These are phyloP conservation scores for Lophotis ruficrista DNA, from an alignment of 2,113 vertebrate species.

Conservation along the genomic window DNA sequence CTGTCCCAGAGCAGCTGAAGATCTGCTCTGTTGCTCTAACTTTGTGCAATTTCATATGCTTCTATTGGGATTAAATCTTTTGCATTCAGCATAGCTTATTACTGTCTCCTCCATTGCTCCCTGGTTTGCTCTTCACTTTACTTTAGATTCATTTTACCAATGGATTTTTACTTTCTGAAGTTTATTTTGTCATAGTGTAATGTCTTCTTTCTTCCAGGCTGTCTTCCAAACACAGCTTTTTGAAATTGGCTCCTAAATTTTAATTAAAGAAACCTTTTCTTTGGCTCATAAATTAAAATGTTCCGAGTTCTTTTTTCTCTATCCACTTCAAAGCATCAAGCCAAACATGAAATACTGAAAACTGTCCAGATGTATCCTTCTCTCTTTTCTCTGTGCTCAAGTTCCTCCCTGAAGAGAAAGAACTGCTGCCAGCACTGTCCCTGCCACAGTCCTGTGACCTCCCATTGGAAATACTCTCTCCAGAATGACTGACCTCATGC, in stretches of 20 bases:
- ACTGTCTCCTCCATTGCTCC: background rate
- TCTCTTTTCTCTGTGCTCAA: background rate
- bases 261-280: constrained; percentile 67
- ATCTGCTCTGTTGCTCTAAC: background rate
- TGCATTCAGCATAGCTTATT: background rate
- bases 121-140: background rate
- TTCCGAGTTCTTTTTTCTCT: constrained; percentile 3
- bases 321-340: constrained; percentile 47
- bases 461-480: background rate
- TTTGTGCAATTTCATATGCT: background rate
- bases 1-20: background rate
- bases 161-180: constrained; percentile 26
- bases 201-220: constrained; percentile 55
- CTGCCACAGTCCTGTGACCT: background rate
- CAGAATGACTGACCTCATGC: background rate
- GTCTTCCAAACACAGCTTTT: constrained; percentile 35
- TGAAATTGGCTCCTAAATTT: constrained; percentile 69
- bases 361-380: background rate
- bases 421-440: background rate
- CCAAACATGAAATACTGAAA: constrained; percentile 33
- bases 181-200: constrained; percentile 60
- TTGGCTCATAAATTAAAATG: constrained; percentile 69
- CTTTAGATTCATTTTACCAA: constrained; percentile 31
- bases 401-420: background rate
- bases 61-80: background rate